These are phyloP conservation scores for Deroptyus accipitrinus DNA, from an alignment of 2,113 vertebrate species.

Conservation along the genomic window DNA sequence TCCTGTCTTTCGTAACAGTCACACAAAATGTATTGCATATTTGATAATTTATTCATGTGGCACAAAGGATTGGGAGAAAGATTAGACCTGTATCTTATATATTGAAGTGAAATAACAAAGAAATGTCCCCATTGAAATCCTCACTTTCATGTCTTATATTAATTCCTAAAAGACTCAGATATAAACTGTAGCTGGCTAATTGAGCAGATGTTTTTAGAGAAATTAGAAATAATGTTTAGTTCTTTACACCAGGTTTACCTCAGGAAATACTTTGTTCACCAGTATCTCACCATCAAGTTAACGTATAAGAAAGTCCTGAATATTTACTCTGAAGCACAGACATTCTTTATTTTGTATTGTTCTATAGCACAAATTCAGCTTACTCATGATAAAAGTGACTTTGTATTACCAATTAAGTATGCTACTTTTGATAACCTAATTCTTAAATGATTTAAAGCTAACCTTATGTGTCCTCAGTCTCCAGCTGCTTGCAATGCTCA, in stretches of 20 bases:
- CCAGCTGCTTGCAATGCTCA: background rate
- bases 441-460: background rate
- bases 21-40: fast-evolving
- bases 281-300: background rate
- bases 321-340: background rate
- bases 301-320: background rate
- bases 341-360: background rate
- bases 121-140: background rate
- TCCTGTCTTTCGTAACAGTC: background rate
- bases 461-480: background rate
- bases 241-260: background rate
- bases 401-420: background rate
- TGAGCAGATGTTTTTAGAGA: background rate
- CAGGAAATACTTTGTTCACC: background rate
- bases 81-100: background rate
- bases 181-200: background rate
- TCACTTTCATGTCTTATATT: background rate
- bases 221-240: background rate
- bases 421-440: background rate
- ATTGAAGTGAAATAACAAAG: background rate
- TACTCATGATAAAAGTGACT: background rate
- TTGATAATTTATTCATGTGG: background rate
- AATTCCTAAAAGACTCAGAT: background rate
- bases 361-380: background rate
- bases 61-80: background rate